phyloP scores from a whole-genome alignment of 2,113 vertebrate species.

The Scatophagus argus region DNA sequence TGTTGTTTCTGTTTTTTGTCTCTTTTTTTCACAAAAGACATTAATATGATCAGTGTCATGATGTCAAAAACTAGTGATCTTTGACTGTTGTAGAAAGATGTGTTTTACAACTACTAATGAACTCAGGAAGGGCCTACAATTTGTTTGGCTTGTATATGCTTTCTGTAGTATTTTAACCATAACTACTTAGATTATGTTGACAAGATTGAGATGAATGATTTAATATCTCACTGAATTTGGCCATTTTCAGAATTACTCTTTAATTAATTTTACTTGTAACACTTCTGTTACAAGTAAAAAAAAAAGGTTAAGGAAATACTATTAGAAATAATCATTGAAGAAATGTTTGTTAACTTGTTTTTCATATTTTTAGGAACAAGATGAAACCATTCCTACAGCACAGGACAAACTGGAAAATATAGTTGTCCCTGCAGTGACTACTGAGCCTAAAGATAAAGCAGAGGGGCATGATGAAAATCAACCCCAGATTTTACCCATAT shows the following conservation, averaged over 20 bases:
- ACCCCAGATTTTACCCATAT: constrained; percentile 82
- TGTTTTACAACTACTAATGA: neutral
- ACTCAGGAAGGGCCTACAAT: neutral
- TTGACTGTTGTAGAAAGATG: neutral
- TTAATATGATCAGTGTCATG: neutral
- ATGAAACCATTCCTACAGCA: constrained; percentile 43
- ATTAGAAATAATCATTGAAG: no score
- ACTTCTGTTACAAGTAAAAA: neutral
- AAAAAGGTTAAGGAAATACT: no score
- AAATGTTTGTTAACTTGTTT: neutral
- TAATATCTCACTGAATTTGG: neutral
- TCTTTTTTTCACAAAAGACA: neutral
- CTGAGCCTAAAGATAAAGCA: constrained; percentile 76
- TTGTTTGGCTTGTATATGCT: neutral
- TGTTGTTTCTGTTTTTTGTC: neutral
- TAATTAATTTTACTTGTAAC: no score
- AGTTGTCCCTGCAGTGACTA: constrained; percentile 86
- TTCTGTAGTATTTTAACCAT: neutral
- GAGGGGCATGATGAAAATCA: constrained; percentile 71
- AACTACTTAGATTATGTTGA: neutral
- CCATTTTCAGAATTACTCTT: neutral
- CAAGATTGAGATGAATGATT: neutral
- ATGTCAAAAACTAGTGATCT: neutral
- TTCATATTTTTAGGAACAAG: constrained; percentile 62
- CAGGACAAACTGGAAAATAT: constrained; percentile 86